Evolutionary conservation across 2,797 vertebrate genomes (phyloP).

Genomic region (Graptemys geographica): DNA sequence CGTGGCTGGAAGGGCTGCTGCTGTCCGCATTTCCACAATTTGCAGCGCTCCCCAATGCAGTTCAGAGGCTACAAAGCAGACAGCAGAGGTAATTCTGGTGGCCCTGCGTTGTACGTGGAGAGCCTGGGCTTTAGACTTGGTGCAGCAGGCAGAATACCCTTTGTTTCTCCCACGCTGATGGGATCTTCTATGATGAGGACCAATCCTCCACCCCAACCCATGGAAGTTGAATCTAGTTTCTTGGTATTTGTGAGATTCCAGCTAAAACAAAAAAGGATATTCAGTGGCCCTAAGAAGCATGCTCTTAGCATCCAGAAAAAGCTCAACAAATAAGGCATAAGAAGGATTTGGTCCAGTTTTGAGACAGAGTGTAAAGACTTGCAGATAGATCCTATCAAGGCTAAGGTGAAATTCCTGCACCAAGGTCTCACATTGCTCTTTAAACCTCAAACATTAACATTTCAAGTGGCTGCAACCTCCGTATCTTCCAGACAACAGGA

Average conservation of each 20-base stretch:
- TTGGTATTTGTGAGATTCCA: conserved; percentile 4
- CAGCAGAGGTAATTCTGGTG: no score
- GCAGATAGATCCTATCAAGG: background rate
- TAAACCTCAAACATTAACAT: background rate
- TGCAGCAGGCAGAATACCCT: no score
- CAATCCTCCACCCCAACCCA: no score
- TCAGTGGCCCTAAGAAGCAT: background rate
- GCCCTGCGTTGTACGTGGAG: no score
- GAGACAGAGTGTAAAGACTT: background rate
- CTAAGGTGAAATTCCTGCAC: background rate
- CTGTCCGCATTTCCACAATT: no score
- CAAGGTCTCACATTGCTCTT: background rate
- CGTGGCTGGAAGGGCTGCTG: no score
- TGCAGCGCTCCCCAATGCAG: no score
- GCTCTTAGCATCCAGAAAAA: background rate
- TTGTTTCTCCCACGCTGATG: no score
- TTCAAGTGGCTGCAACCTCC: accelerated
- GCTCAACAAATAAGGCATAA: conserved; percentile 19
- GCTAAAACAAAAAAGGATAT: conserved; percentile 11
- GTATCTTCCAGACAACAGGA: background rate
- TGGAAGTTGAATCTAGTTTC: background rate
- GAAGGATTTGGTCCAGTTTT: background rate
- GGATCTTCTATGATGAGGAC: no score
- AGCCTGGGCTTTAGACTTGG: no score
- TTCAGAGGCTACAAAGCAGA: no score